phyloP scores from a whole-genome alignment of 2,113 vertebrate species.

The Calidris pugnax region DNA sequence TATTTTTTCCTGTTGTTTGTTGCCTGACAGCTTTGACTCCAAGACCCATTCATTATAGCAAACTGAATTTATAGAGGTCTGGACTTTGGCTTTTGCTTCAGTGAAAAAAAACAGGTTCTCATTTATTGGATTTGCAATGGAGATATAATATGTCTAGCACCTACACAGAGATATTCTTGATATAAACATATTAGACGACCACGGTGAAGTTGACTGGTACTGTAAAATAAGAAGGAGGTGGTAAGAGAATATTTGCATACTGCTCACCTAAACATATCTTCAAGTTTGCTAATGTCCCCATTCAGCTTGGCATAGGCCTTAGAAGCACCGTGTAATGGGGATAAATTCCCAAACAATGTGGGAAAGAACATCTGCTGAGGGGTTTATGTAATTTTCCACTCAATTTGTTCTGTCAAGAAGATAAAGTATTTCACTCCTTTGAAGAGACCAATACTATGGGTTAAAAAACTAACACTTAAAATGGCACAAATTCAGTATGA shows the following conservation, averaged over 20 bases:
- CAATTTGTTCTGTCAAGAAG: slow-evolving; percentile 86
- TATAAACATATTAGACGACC: background rate
- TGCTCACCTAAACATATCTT: slow-evolving; percentile 37
- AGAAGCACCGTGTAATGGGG: slow-evolving; percentile 65
- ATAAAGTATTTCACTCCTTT: slow-evolving; percentile 81
- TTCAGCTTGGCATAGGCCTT: slow-evolving; percentile 62
- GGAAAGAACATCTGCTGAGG: slow-evolving; percentile 82
- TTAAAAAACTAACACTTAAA: slow-evolving; percentile 57
- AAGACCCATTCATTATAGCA: slow-evolving; percentile 66
- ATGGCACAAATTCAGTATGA: slow-evolving; percentile 42
- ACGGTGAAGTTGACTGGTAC: background rate
- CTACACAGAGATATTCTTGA: slow-evolving; percentile 17
- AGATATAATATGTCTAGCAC: slow-evolving; percentile 47
- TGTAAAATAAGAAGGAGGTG: background rate
- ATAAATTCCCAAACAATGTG: slow-evolving; percentile 78
- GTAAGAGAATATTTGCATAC: slow-evolving; percentile 38
- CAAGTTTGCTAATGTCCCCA: slow-evolving; percentile 33
- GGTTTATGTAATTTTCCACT: slow-evolving; percentile 84
- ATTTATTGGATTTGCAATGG: slow-evolving; percentile 58
- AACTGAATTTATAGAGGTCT: slow-evolving; percentile 63
- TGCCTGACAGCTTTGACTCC: slow-evolving; percentile 70
- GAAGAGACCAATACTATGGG: slow-evolving; percentile 72
- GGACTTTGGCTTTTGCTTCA: slow-evolving; percentile 53
- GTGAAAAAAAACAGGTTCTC: background rate
- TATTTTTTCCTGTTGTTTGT: slow-evolving; percentile 70